Evolutionary conservation across 2,888 invertebrate species (phyloP), one percentile per base, ranked within the genome.

Genomic region (Scaptomyza polygonia): DNA sequence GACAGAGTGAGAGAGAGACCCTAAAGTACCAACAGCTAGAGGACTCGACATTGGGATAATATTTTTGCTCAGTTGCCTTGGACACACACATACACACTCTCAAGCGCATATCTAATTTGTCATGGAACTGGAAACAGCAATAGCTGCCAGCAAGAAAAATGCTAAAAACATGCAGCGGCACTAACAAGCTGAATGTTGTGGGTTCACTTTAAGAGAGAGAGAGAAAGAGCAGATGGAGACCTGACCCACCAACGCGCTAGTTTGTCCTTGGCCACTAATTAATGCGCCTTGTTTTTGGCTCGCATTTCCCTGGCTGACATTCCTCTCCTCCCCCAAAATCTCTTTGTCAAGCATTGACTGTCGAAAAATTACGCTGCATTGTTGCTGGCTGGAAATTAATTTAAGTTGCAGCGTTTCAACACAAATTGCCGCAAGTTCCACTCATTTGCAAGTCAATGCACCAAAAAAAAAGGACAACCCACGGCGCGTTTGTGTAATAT

Each of bases 181-280:
- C 14, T 21, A 49, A 11, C 11, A 21, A 49, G 36, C 49, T 36
- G 25, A 36, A 34, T 18, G 14, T 34, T 34, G 2, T 11, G 11
- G 6, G 25, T n/a, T n/a, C 25, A 25, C 25, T 25, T 3, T 25
- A 25, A 25, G 25, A 25, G 25, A 5, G 25, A 5, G 5, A 25
- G 8, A 8, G 53, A 12, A n/a, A 47, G 36, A 12, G 40, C n/a
- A 1, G 34, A 34, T 36, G 14, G 45, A 21, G 12, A 21, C 18
- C 44, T 21, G 27, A 36, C 42, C 49, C 42, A 34, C 49, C 49
- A 48, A 47, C 53, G 56, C 48, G 40, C 14, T 36, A 25, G 65
- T 64, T 65, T 75, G 85, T 79, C 69, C 85, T 81, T 81, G 85
- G 82, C 79, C 87, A 86, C 85, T 82, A 82, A 86, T 82, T 86